These are phyloP conservation scores for Pollicipes pollicipes DNA, from an alignment of 1,140 invertebrate species.

Conservation along the genomic window DNA sequence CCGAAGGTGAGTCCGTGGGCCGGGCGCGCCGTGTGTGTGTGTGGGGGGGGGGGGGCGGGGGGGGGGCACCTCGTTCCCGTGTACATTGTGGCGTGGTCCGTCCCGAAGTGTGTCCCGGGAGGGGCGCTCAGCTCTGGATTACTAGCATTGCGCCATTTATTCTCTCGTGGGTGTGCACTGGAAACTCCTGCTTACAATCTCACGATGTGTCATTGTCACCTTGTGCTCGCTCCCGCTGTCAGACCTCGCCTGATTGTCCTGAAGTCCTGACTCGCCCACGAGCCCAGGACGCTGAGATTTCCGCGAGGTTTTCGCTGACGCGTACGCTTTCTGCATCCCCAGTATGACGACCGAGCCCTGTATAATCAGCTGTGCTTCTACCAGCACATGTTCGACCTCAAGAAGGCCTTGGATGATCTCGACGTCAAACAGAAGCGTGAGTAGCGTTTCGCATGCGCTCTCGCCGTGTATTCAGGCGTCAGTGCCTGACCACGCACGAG, in stretches of 20 bases:
- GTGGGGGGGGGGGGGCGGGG: too few relatives aligned
- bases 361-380: conserved; percentile 74
- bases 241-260: conserved; percentile 14
- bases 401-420: conserved; percentile 18
- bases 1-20: conserved; percentile 51
- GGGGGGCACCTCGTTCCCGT: too few relatives aligned
- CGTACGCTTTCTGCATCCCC: background rate
- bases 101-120: too few relatives aligned
- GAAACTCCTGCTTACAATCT: conserved; percentile 6
- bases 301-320: background rate
- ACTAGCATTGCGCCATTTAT: too few relatives aligned
- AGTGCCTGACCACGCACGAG: too few relatives aligned
- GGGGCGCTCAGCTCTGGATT: too few relatives aligned
- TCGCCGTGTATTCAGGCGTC: background rate
- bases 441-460: background rate
- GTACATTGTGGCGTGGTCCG: too few relatives aligned
- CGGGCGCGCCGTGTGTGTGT: conserved; percentile 60
- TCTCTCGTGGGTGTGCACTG: background rate
- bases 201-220: conserved; percentile 8
- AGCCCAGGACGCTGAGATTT: conserved; percentile 18
- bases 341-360: conserved; percentile 64
- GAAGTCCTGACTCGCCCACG: background rate
- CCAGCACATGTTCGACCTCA: conserved; percentile 46
- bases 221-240: conserved; percentile 10
- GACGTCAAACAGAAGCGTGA: conserved; percentile 3